These are phyloP conservation scores for Meloidogyne chitwoodi DNA, from an alignment of 1,140 invertebrate genomes.

Conservation along the genomic window DNA sequence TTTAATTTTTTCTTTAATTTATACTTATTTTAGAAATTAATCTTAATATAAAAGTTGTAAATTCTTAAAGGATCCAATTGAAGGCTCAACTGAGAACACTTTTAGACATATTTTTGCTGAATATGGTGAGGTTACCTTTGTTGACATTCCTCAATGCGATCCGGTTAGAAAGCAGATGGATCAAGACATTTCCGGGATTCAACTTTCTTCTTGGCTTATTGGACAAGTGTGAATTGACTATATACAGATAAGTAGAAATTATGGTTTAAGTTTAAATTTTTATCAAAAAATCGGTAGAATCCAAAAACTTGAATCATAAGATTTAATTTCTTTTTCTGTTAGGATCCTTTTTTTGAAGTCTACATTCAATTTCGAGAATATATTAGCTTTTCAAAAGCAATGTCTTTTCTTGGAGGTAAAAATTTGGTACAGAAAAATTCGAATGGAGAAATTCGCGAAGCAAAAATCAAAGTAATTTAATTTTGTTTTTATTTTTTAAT, in stretches of 20 bases:
- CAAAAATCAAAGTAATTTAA: constrained; percentile 23
- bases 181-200: constrained; percentile 31
- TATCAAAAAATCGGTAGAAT: neutral
- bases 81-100: constrained; percentile 17
- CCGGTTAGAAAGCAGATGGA: constrained; percentile 34
- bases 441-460: constrained; percentile 25
- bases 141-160: constrained; percentile 35
- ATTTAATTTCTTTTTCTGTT: neutral
- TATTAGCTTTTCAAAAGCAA: constrained; percentile 21
- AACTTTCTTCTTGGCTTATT: constrained; percentile 28
- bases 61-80: constrained; percentile 18
- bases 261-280: constrained; percentile 3
- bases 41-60: too few relatives aligned
- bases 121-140: constrained; percentile 20
- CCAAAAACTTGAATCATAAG: neutral
- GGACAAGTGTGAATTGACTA: constrained; percentile 24
- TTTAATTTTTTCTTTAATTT: neutral
- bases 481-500: neutral
- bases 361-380: constrained; percentile 34
- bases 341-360: constrained; percentile 34
- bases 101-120: constrained; percentile 28
- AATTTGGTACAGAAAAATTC: constrained; percentile 25
- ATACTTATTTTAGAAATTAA: too few relatives aligned
- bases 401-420: constrained; percentile 26
- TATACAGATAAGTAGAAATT: neutral